Conservation (phyloP, 1,140 invertebrate species). For the Onthophagus taurus region DNA sequence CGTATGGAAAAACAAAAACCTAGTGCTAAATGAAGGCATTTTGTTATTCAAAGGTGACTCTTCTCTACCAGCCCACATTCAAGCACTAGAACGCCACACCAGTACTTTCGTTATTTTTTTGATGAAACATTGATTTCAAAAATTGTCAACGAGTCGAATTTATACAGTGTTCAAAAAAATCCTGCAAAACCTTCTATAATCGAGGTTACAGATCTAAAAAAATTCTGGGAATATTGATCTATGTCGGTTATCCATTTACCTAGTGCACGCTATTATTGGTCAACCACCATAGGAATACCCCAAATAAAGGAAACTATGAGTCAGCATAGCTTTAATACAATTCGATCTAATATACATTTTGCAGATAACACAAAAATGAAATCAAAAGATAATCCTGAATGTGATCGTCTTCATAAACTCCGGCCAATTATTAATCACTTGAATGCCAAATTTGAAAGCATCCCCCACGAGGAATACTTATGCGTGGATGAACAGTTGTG, state of each 20-base stretch:
- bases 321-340: conserved; percentile 33
- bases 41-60: neutral
- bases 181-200: neutral
- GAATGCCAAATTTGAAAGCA: conserved; percentile 30
- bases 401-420: conserved; percentile 34
- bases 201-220: neutral
- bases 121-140: neutral
- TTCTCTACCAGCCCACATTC: neutral
- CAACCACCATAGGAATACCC: conserved; percentile 28
- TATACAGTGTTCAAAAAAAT: conserved; percentile 1
- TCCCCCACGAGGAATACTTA: conserved; percentile 15
- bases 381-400: conserved; percentile 22
- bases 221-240: no score
- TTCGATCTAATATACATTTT: conserved; percentile 27
- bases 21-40: neutral
- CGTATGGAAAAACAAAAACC: neutral
- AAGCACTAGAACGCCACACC: neutral
- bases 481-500: conserved; percentile 19
- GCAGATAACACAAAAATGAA: conserved; percentile 26
- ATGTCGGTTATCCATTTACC: conserved; percentile 32
- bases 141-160: neutral
- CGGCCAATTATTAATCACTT: conserved; percentile 32
- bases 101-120: neutral
- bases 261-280: conserved; percentile 28
- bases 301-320: conserved; percentile 29